Base-by-base conservation (phyloP, 2,888 invertebrate genomes). In the Smittia sp. region DNA sequence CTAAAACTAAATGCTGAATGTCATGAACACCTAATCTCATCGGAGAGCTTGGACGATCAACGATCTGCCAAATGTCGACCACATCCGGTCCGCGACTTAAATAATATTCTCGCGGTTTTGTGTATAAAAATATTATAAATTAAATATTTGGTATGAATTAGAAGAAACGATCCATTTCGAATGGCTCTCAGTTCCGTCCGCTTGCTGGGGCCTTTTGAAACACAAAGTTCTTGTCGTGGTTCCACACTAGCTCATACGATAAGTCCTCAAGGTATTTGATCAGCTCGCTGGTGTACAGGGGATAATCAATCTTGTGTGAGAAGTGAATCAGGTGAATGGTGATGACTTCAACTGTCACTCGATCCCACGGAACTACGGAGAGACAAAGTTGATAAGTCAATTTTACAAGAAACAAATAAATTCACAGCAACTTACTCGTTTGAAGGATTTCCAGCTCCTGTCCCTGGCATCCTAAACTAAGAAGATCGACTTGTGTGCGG, bases 401-500 rank as follows among this genome's bases (percentile, higher is more conserved):
- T 46, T n/a, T 18, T 18, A 6, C 1, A 4, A 32, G 39, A 20
- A 15, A 67, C 15, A 27, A 32, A 41, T 46, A 22, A 18, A 66
- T 32, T n/a, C 66, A 67, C 22, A 22, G 2, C 20, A 69, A 54
- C 69, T 70, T 54, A 70, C 69, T 72, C 6, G 73, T 73, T 22
- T 73, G 73, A 20, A 73, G 46, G 24, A 73, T 73, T 20, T 73
- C 73, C 25, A 73, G 25, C 77, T 83, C 83, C 78, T 82, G 81
- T 77, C 82, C 82, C 76, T 81, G 81, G 74, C 81, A 82, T 68
- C 83, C 83, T 75, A 94, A 83, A 79, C 90, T 87, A 76, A 93
- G 84, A 79, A 89, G 89, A 82, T 90, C 87, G 24, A 92, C 85
- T 46, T 83, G 83, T 7, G 89, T 85, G 66, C 88, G 86, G 79